Conservation (phyloP, 2,888 invertebrate species). For the Thera britannica region DNA sequence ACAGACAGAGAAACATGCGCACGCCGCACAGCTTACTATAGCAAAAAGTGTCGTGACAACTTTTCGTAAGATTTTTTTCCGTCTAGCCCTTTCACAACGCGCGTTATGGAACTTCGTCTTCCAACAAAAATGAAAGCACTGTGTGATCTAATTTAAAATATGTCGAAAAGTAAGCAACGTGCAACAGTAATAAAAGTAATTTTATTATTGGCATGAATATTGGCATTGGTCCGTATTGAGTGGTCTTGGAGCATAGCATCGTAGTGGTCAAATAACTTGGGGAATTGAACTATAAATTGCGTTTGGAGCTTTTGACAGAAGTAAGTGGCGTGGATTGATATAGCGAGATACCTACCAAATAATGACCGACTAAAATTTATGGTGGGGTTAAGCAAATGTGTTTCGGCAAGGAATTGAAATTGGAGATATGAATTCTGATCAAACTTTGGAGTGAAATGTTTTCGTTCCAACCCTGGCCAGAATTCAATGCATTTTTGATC, state of each 20-base stretch:
- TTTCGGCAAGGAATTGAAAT: slow-evolving; percentile 37
- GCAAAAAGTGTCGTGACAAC: no score
- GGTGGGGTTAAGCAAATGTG: slow-evolving; percentile 52
- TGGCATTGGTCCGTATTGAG: background rate
- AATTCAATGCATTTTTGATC: slow-evolving; percentile 11
- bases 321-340: slow-evolving; percentile 74
- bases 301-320: slow-evolving; percentile 63
- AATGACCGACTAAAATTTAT: slow-evolving; percentile 67
- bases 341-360: slow-evolving; percentile 65
- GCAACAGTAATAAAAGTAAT: no score
- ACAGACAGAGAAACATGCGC: no score
- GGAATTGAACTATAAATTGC: slow-evolving; percentile 68
- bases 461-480: background rate
- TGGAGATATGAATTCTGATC: slow-evolving; percentile 32
- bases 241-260: slow-evolving; percentile 12
- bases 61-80: no score
- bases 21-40: no score
- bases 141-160: no score
- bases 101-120: no score
- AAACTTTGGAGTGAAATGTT: background rate
- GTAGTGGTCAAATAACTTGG: slow-evolving; percentile 54
- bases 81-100: no score
- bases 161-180: no score
- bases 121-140: no score
- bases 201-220: no score